Evolutionary conservation across 2,113 vertebrate genomes (phyloP), one percentile per base, ranked within the genome.

Genomic region (Burhinus bistriatus): DNA sequence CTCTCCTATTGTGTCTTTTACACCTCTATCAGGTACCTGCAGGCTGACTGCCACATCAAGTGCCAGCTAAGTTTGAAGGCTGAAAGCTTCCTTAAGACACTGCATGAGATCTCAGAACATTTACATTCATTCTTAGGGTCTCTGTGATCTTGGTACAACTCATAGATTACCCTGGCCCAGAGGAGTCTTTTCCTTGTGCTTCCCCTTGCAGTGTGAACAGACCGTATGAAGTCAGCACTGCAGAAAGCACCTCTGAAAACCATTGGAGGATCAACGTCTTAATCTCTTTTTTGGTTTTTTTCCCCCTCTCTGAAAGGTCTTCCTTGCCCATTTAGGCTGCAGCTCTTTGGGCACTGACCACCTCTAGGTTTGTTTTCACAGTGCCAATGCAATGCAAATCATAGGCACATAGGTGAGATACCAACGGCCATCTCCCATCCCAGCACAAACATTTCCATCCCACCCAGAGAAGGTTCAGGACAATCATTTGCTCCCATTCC

Each of bases 11-110:
- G 8, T 0, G 2, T 44, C n/a, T n/a, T n/a, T n/a, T n/a, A n/a
- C n/a, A 54, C 45, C 59, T 78, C 66, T 17, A 49, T 3, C 52
- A 13, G 27, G 30, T 32, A 66, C 52, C 47, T 51, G 15, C 52
- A 69, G n/a, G 52, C n/a, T 0, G 1, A 42, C 10, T 42, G 80
- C 18, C 73, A 42, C 0, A 12, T 12, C 51, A 62, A 66, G n/a
- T 3, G 19, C n/a, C 59, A 44, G 61, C n/a, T 23, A 44, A 11
- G 13, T 29, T 8, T 49, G 40, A 75, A 61, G 54, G 54, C 8
- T 49, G 40, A 75, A 61, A 54, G 54, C 45, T 54, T 42, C 40
- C 26, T 83, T 30, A 36, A 59, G 65, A 32, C 17, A 12, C 22
- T 30, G n/a, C 38, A 59, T 1, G 2, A 59, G 32, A n/a, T 32